A percentile compares a stretch with the other conserved stretches of the same genome.
Conservation (phyloP, 1,140 invertebrate species). For the Drepana arcuata region DNA sequence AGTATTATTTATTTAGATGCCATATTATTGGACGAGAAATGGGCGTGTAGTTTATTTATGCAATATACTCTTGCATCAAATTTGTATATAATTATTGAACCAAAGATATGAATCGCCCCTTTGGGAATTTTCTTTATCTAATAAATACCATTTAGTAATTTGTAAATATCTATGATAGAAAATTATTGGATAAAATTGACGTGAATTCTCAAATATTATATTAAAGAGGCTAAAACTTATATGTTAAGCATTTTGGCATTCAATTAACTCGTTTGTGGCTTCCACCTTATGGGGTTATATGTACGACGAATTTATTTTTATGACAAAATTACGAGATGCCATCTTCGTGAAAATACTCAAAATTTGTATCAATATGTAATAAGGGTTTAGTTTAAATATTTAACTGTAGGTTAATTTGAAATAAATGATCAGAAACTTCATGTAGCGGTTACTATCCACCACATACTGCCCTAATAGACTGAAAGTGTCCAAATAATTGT, state of each 20-base stretch:
- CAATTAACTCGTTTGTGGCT: conserved; percentile 13
- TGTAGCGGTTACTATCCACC: conserved; percentile 21
- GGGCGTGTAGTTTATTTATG: conserved; percentile 52
- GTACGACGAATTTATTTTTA: conserved; percentile 7
- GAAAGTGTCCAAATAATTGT: conserved; percentile 64
- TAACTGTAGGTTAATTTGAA: no score
- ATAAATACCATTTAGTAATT: conserved; percentile 14
- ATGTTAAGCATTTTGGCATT: no score
- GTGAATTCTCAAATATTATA: conserved; percentile 25
- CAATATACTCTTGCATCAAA: conserved; percentile 25
- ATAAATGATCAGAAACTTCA: no score
- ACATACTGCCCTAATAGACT: conserved; percentile 64
- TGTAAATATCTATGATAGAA: background rate
- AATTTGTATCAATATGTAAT: no score
- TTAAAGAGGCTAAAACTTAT: conserved; percentile 22
- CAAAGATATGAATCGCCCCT: conserved; percentile 56
- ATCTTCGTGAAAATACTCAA: no score
- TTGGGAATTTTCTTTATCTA: conserved; percentile 41
- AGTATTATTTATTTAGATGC: conserved; percentile 69
- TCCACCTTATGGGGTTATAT: conserved; percentile 9
- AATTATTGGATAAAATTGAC: conserved; percentile 23
- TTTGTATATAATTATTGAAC: conserved; percentile 63
- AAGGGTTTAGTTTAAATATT: no score
- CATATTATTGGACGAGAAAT: conserved; percentile 55
- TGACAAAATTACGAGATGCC: no score